phyloP scores from a whole-genome alignment of 53 echinoderm and acorn worm genomes.

The Patiria pectinifera region DNA sequence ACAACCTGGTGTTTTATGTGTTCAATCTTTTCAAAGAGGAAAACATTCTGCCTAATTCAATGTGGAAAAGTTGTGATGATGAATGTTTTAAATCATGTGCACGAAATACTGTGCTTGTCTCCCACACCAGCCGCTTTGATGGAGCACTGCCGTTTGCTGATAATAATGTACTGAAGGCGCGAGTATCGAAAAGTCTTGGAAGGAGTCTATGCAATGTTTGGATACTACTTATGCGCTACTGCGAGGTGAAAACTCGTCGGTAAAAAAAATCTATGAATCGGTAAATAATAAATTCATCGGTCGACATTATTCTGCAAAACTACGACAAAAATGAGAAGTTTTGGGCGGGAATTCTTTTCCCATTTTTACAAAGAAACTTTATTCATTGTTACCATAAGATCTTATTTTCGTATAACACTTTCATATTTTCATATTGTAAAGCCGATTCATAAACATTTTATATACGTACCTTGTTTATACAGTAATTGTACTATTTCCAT shows the following conservation, averaged over 20 bases:
- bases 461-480: background rate
- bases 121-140: background rate
- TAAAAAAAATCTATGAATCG: background rate
- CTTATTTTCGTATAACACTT: background rate
- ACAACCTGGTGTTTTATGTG: no score
- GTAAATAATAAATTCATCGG: no score
- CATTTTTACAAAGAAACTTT: background rate
- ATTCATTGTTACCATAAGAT: background rate
- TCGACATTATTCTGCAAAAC: no score
- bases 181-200: background rate
- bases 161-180: background rate
- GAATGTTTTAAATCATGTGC: background rate
- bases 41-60: background rate
- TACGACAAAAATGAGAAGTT: no score
- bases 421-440: background rate
- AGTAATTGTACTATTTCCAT: background rate
- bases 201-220: constrained; percentile 9
- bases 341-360: no score
- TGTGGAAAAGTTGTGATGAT: background rate
- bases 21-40: no score
- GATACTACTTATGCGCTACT: background rate
- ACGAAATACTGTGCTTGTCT: background rate
- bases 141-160: background rate
- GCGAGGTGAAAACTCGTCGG: background rate
- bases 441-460: no score